Base-by-base conservation (phyloP, 2,888 invertebrate genomes). In the Rhopalosiphum nymphaeae region DNA sequence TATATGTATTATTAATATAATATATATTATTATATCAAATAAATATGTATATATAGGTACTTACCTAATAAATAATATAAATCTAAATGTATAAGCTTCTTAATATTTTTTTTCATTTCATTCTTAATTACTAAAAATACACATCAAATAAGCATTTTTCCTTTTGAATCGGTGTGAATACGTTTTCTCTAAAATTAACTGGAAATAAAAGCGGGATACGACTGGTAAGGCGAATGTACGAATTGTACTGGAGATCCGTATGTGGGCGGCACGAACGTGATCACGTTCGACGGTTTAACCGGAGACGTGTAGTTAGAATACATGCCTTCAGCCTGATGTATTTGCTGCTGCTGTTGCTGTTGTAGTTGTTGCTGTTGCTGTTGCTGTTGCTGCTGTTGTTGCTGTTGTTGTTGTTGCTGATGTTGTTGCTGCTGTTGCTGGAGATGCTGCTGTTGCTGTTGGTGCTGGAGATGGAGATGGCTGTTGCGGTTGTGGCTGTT, bases 101-200 rank as follows among this genome's bases (percentile, higher is more conserved):
- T 90, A 49, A 49, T 53, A 89, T 36, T 36, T 53, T 84, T 86
- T 89, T 57, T 87, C 36, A 13, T 88, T 46, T n/a, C 21, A 46
- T 42, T 49, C 26, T 91, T 57, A 46, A n/a, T 61, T 21, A 36
- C 78, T 78, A 78, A 78, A 78, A 78, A 86, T 86, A 57, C 57
- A 91, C 84, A 91, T 78, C 21, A 53, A 84, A 84, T 84, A 89
- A 89, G 89, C 91, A 46, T 53, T 84, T 78, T 49, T 57, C 56
- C 94, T 94, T 94, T 94, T 94, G 94, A 94, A 94, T 91, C 90
- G 84, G 93, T 92, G 92, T 93, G 94, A 94, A 91, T 94, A 94
- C 94, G 94, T 94, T 91, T 86, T 94, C 42, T 86, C 42, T 91
- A 29, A 61, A 91, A n/a, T 94, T 94, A 94, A 91, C 91, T 94